Evolutionary conservation across 2,113 vertebrate genomes (phyloP), one percentile per base, ranked within the genome.

Genomic region (Nestor notabilis): DNA sequence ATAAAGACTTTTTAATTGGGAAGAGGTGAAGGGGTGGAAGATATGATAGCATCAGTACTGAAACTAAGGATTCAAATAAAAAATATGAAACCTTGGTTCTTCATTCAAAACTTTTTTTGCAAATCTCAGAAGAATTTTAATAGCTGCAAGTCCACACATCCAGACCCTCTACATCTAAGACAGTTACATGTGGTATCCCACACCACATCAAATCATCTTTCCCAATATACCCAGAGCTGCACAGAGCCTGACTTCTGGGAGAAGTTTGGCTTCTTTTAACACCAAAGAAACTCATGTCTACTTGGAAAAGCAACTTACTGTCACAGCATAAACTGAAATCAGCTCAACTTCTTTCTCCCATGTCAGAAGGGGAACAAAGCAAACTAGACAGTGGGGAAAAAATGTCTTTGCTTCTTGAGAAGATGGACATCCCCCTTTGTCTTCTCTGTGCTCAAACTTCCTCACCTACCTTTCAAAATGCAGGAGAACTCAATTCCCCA

Each of bases 101-200:
- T 63, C 17, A 29, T 39, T 86, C 46, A 69, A 56, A 82, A 52
- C 5, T 55, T 64, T 47, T 63, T n/a, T 11, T 61, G 15, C 6
- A 77, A 74, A 72, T 46, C 49, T 47, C 80, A 77, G 68, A 89
- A 43, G 33, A 71, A 78, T 31, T 66, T 90, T 83, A 69, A 83
- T 27, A 80, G 33, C 25, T 75, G 6, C 31, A 52, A 72, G 24
- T 64, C 17, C 28, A 53, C 9, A 64, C 13, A 75, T 47, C 13
- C 29, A 41, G 47, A 78, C 6, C 20, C 2, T 71, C 66, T 53
- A 20, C 15, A 33, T 64, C 31, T 50, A 35, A 82, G 47, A 21
- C 28, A 78, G 33, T 50, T 68, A n/a, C 7, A 35, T 24, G 15
- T 21, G 21, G 14, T 19, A 70, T 37, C 13, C 44, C 63, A 60